These are phyloP conservation scores for Esox masquinongy DNA, from an alignment of 2,797 vertebrate species.

Conservation along the genomic window DNA sequence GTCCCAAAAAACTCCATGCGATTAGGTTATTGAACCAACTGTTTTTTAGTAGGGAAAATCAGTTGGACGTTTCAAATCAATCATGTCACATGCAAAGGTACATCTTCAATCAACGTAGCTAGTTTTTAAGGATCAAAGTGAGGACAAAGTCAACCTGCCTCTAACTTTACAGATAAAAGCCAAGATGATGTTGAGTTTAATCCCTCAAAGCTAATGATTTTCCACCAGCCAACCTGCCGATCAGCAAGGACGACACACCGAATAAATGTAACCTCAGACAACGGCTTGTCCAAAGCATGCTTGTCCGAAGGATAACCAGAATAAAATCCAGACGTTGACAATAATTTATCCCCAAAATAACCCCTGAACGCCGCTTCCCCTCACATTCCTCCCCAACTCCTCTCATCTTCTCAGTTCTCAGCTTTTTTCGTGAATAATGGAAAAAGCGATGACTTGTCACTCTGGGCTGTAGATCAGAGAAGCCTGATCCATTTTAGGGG, in stretches of 20 bases:
- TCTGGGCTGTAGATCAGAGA: background rate
- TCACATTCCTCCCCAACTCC: background rate
- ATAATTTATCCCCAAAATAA: background rate
- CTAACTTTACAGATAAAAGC: background rate
- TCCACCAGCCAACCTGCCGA: background rate
- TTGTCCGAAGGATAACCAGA: background rate
- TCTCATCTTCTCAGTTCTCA: background rate
- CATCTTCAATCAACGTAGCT: background rate
- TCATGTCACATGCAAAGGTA: background rate
- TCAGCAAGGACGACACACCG: background rate
- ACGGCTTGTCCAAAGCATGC: background rate
- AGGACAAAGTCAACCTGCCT: background rate
- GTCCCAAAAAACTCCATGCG: background rate
- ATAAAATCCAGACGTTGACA: background rate
- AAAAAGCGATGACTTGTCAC: background rate
- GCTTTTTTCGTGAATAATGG: background rate
- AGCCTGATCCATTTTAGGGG: background rate
- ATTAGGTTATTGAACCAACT: background rate
- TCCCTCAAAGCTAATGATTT: background rate
- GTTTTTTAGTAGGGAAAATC: background rate
- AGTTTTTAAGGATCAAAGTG: background rate
- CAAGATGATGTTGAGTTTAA: background rate
- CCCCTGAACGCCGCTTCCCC: background rate
- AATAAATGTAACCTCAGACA: background rate
- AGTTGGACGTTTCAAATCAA: background rate